Conservation (phyloP, 2,888 invertebrate genomes). For the Eupithecia vulgata region DNA sequence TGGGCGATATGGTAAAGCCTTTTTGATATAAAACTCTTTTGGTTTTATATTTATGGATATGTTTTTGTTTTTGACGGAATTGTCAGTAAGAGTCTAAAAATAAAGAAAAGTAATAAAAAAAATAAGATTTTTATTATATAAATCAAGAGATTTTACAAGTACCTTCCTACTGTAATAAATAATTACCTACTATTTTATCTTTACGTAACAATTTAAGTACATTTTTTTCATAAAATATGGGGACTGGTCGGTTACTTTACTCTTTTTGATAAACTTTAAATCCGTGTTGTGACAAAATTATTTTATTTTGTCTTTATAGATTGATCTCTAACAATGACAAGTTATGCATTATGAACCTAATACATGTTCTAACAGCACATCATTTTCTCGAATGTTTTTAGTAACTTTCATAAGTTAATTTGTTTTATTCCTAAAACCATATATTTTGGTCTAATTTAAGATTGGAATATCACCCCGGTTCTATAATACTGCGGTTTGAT, state of each 20-base stretch:
- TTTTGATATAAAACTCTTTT: too few species aligned
- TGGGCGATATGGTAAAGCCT: too few species aligned
- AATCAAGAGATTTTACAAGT: too few species aligned
- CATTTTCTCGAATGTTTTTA: not conserved
- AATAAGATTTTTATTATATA: too few species aligned
- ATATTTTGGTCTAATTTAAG: not conserved
- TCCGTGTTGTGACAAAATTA: not conserved
- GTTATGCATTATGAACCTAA: not conserved
- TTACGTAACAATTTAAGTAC: constrained; percentile 39
- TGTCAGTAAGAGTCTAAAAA: too few species aligned
- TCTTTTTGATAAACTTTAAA: not conserved
- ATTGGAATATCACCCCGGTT: not conserved
- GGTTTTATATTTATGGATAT: too few species aligned
- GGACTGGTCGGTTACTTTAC: constrained; percentile 16
- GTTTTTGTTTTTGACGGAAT: too few species aligned
- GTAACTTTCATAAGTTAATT: not conserved
- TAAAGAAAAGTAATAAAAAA: too few species aligned
- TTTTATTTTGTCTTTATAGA: not conserved
- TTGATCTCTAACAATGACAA: not conserved
- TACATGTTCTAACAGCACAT: not conserved
- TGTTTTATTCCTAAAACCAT: not conserved
- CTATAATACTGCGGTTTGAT: constrained; percentile 18
- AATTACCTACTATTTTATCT: constrained; percentile 13
- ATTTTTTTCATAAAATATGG: constrained; percentile 41
- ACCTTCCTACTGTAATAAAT: constrained; percentile 26